phyloP scores from a whole-genome alignment of 2,113 vertebrate genomes.

The Hemibagrus wyckioides region DNA sequence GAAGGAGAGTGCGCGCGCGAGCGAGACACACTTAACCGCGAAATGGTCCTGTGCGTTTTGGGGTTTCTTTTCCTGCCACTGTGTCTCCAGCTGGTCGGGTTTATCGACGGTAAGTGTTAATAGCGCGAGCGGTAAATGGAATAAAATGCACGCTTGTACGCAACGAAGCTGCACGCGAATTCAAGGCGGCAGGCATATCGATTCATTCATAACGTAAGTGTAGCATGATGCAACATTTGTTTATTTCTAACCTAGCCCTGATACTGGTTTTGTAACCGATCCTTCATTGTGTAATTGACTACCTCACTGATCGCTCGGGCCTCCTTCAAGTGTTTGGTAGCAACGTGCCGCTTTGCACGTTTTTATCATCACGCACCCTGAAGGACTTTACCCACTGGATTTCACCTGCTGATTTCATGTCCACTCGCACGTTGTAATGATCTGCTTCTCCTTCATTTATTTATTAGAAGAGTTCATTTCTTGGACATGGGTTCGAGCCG shows the following conservation, averaged over 20 bases:
- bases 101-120: conserved; percentile 65
- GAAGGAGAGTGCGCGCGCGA: neutral
- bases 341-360: conserved; percentile 5
- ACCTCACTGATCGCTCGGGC: conserved; percentile 21
- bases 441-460: neutral
- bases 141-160: no score
- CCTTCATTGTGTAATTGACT: neutral
- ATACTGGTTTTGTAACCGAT: neutral
- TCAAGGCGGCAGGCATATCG: no score
- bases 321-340: conserved; percentile 7
- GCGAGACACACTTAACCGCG: conserved; percentile 48
- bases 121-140: no score
- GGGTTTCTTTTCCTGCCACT: conserved; percentile 65
- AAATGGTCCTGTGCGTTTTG: conserved; percentile 69
- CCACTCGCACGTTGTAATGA: neutral
- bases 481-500: neutral
- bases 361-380: neutral
- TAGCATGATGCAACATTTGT: neutral
- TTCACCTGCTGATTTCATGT: neutral
- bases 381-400: neutral
- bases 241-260: neutral
- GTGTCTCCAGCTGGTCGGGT: conserved; percentile 62
- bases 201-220: neutral
- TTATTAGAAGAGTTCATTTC: neutral
- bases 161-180: neutral